These are phyloP conservation scores for Bolborhynchus lineola DNA, from an alignment of 2,113 vertebrate species.

Conservation along the genomic window DNA sequence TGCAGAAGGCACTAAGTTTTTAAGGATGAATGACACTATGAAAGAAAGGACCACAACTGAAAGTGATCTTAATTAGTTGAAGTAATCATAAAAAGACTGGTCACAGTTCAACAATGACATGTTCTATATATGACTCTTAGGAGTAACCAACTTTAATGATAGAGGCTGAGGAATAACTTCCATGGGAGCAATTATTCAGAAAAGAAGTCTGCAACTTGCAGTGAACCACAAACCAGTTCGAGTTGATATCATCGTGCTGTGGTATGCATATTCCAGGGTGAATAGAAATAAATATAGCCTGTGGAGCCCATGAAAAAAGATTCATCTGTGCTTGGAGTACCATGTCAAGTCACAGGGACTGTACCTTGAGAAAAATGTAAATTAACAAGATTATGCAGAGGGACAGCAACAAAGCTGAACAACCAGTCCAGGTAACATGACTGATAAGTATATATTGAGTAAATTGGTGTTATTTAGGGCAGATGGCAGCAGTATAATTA, in stretches of 20 bases:
- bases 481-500: not conserved
- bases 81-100: not conserved
- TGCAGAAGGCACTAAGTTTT: not conserved
- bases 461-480: not conserved
- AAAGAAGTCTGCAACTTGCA: not conserved
- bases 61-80: not conserved
- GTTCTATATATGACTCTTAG: not conserved
- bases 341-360: not conserved
- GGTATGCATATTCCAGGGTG: not conserved
- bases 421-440: not conserved
- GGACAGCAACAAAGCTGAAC: not conserved
- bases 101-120: not conserved
- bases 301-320: not conserved
- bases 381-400: not conserved
- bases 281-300: not conserved
- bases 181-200: not conserved
- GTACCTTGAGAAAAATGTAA: not conserved
- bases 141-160: not conserved
- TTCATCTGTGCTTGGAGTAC: not conserved
- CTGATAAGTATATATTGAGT: not conserved
- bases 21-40: not conserved
- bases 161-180: not conserved
- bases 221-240: not conserved
- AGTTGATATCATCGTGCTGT: not conserved
- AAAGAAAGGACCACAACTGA: not conserved